A percentile compares a stretch with the other conserved stretches of the same genome.
Conservation (phyloP, 2,797 vertebrate species). For the Poliocrania exsul region DNA sequence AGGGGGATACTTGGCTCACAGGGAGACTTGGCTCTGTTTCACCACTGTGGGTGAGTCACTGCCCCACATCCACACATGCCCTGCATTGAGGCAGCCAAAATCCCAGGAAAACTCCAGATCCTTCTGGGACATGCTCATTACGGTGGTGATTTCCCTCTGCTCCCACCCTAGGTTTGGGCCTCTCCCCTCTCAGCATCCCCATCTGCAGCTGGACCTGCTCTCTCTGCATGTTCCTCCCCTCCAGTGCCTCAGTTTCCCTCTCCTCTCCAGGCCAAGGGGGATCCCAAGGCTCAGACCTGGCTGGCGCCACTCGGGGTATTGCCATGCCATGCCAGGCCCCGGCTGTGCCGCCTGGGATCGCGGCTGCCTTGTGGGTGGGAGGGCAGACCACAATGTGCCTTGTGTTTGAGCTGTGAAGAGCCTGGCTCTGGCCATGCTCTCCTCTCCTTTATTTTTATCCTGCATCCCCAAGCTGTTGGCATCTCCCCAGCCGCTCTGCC, state of each 20-base stretch:
- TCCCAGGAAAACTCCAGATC: accelerated
- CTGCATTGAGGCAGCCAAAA: not conserved
- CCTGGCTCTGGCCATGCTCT: not conserved
- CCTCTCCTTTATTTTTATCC: not conserved
- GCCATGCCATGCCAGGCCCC: not conserved
- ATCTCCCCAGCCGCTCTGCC: not conserved
- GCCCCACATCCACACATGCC: not conserved
- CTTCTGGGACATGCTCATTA: accelerated
- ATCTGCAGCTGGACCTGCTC: accelerated
- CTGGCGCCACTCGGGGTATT: accelerated
- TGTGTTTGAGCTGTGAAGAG: not conserved
- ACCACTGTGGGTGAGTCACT: not conserved
- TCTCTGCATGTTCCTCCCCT: accelerated
- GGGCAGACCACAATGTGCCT: not conserved
- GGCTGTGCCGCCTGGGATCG: accelerated
- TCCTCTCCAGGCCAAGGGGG: accelerated
- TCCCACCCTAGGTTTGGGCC: accelerated
- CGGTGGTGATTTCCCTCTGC: accelerated
- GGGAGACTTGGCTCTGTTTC: not conserved
- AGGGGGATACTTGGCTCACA: accelerated
- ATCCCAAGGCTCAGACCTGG: not conserved
- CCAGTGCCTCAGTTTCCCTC: constrained; percentile 1
- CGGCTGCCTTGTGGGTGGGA: not conserved
- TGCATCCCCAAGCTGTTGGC: not conserved
- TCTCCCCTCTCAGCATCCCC: not conserved